These are phyloP conservation scores for Grapholita molesta DNA, from an alignment of 1,140 invertebrate species.

Conservation along the genomic window DNA sequence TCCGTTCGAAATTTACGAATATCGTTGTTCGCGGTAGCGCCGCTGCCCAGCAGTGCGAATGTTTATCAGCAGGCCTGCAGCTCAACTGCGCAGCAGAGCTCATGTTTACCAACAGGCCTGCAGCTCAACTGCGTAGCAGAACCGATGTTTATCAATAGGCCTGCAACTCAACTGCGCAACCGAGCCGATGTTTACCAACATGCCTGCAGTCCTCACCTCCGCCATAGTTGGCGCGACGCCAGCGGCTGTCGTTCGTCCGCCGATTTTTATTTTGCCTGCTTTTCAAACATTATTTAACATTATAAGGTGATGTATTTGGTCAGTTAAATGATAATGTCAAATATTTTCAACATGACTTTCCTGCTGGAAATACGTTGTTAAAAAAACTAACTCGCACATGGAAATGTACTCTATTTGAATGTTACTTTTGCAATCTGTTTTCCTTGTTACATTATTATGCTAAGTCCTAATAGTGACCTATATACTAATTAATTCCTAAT, in stretches of 20 bases:
- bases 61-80: too few relatives aligned
- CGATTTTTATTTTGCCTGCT: not conserved
- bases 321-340: not conserved
- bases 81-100: too few relatives aligned
- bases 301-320: not conserved
- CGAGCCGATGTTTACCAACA: conserved; percentile 2
- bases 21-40: too few relatives aligned
- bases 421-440: not conserved
- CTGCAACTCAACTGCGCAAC: not conserved
- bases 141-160: too few relatives aligned
- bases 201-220: conserved; percentile 21
- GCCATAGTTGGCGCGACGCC: conserved; percentile 29
- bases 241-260: not conserved
- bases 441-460: not conserved
- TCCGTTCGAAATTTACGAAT: too few relatives aligned
- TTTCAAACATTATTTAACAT: not conserved
- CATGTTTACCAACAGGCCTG: too few relatives aligned
- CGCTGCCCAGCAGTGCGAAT: too few relatives aligned
- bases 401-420: not conserved
- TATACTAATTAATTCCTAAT: too few relatives aligned
- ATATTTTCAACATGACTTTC: not conserved
- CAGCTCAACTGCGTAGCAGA: too few relatives aligned
- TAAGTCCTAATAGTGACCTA: too few relatives aligned
- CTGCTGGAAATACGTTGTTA: not conserved
- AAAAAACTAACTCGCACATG: not conserved